Evolutionary conservation across 2,113 vertebrate species (phyloP), one percentile per base, ranked within the genome.

Genomic region (Pseudopipra pipra): DNA sequence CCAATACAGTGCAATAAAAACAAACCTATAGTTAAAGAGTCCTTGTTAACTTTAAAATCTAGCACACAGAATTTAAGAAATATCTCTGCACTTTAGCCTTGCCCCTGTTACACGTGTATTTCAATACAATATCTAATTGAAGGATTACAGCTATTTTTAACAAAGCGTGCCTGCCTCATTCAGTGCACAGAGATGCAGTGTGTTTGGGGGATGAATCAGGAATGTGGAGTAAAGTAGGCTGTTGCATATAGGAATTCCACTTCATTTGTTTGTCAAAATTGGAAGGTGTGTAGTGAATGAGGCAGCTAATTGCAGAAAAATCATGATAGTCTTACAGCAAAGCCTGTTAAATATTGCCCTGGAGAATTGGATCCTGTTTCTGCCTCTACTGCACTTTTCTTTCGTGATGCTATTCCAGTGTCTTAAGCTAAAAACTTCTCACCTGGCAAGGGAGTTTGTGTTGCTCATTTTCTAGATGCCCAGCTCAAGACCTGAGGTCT

Each of bases 1-100:
- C 84, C 87, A 85, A 78, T 91, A 41, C 63, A 85, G 73, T 41
- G 51, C 88, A 92, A 56, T 89, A 56, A 88, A 94, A 96, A 67
- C 85, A 96, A 90, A 90, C 65, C 37, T 87, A 2, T 73, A 41
- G 82, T 89, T 91, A 91, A 37, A 56, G 55, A 90, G 49, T 84
- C 85, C 65, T 94, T 0, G 0, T 83, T 94, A 96, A 55, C 83
- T 81, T 41, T 54, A 90, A 88, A 81, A 67, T 88, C 61, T 65
- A 78, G 85, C 72, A 86, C 61, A 66, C 31, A 56, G 58, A 85
- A 56, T 84, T 68, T 81, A 78, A 77, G 68, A 84, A 81, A 28
- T 86, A 39, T 33, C 46, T 87, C 74, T 93, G 46, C 21, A 25
- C 39, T 91, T 65, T 33, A 80, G 51, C 19, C 43, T 74, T 88